These are phyloP conservation scores for Timema podura DNA, from an alignment of 2,888 invertebrate genomes.

Conservation along the genomic window DNA sequence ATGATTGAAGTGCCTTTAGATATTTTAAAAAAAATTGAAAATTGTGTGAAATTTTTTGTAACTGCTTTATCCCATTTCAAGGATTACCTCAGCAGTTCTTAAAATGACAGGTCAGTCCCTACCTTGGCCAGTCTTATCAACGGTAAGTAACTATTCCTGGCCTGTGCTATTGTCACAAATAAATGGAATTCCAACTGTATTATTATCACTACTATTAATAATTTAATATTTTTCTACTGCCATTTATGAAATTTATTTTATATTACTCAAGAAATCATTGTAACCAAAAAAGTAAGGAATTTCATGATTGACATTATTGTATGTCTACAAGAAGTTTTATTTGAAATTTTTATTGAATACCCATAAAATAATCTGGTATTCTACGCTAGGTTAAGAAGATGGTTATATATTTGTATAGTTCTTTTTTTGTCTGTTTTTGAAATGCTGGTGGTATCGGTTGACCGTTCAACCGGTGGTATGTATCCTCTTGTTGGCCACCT, in stretches of 20 bases:
- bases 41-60: slow-evolving; percentile 16
- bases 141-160: slow-evolving; percentile 18
- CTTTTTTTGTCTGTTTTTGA: neutral
- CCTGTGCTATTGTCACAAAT: too few relatives aligned
- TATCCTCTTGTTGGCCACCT: neutral
- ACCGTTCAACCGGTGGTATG: neutral
- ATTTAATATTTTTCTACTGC: slow-evolving; percentile 15
- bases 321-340: neutral
- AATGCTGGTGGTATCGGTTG: too few relatives aligned
- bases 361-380: slow-evolving; percentile 15
- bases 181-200: neutral
- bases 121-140: slow-evolving; percentile 22
- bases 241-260: slow-evolving; percentile 15
- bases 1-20: slow-evolving; percentile 33
- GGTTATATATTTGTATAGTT: slow-evolving; percentile 14
- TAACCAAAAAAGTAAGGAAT: neutral
- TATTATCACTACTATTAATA: slow-evolving; percentile 5
- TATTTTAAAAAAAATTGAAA: slow-evolving; percentile 16
- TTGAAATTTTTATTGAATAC: slow-evolving; percentile 7
- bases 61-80: slow-evolving; percentile 11
- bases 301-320: slow-evolving; percentile 11
- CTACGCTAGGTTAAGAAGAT: slow-evolving; percentile 20
- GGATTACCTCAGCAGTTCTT: slow-evolving; percentile 18
- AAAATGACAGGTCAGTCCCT: slow-evolving; percentile 26
- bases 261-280: slow-evolving; percentile 1